A percentile compares a stretch with the other conserved stretches of the same genome.
phyloP scores from a whole-genome alignment of 2,797 vertebrate genomes.

The Sebastes taczanowskii region DNA sequence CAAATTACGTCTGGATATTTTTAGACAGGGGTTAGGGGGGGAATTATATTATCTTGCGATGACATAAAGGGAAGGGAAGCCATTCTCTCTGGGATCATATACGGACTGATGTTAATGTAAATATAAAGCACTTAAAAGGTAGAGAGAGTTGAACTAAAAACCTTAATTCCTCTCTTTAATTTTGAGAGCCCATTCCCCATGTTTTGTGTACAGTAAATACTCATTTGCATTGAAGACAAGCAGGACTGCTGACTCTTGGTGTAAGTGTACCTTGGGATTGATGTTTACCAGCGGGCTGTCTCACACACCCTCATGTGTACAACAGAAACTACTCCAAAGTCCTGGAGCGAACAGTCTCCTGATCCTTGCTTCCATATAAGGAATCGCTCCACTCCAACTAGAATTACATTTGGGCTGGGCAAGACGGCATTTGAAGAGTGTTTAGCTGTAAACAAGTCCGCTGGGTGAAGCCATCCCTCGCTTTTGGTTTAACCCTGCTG shows the following conservation, averaged over 20 bases:
- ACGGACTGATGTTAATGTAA: background rate
- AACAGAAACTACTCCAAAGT: constrained; percentile 58
- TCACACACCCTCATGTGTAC: constrained; percentile 51
- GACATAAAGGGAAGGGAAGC: background rate
- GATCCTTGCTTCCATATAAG: constrained; percentile 67
- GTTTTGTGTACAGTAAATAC: constrained; percentile 12
- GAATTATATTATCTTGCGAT: background rate
- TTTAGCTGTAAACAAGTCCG: constrained; percentile 49
- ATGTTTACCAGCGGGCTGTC: constrained; percentile 50
- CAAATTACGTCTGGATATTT: constrained; percentile 14
- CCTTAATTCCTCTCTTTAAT: background rate
- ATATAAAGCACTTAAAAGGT: background rate
- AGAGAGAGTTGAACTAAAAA: background rate
- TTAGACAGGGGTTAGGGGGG: background rate
- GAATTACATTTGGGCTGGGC: constrained; percentile 33
- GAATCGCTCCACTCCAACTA: constrained; percentile 30
- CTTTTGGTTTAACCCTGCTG: constrained; percentile 26
- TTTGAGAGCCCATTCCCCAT: background rate
- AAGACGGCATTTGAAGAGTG: constrained; percentile 25
- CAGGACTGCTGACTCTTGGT: constrained; percentile 16
- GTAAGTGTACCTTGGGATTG: constrained; percentile 33
- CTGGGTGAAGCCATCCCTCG: background rate
- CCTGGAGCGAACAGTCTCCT: constrained; percentile 34
- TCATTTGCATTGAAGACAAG: constrained; percentile 5
- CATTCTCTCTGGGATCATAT: background rate